Conservation (phyloP, 1,140 invertebrate genomes). For the Eurosta solidaginis region DNA sequence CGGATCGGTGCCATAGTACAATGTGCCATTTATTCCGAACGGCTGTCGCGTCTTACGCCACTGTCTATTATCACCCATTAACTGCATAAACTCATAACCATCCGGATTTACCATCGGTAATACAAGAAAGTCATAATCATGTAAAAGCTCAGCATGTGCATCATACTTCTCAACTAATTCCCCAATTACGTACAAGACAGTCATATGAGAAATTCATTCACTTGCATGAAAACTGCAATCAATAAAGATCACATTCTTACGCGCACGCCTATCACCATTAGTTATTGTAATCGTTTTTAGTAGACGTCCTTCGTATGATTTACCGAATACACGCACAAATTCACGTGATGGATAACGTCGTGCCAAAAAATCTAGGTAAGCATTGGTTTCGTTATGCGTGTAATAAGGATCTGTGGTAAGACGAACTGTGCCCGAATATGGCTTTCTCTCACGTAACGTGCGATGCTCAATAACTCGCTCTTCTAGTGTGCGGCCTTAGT, state of each 20-base stretch:
- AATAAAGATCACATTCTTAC: conserved; percentile 64
- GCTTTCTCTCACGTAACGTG: conserved; percentile 40
- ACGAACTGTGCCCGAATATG: conserved; percentile 50
- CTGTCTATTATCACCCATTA: conserved; percentile 58
- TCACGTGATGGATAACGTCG: conserved; percentile 58
- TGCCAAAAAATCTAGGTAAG: conserved; percentile 62
- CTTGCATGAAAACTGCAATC: conserved; percentile 70
- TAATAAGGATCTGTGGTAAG: conserved; percentile 49
- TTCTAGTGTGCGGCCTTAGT: conserved; percentile 42
- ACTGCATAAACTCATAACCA: conserved; percentile 56
- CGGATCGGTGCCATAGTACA: conserved; percentile 67
- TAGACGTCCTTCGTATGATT: conserved; percentile 61
- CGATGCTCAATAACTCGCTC: conserved; percentile 28
- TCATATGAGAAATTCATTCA: conserved; percentile 73
- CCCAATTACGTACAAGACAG: conserved; percentile 67
- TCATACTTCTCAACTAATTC: conserved; percentile 65
- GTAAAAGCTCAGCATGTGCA: conserved; percentile 58
- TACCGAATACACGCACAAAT: conserved; percentile 59
- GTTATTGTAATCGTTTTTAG: conserved; percentile 65
- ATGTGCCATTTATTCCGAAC: conserved; percentile 35
- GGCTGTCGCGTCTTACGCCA: conserved; percentile 63
- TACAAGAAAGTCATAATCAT: conserved; percentile 64
- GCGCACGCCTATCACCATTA: conserved; percentile 45
- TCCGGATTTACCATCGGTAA: conserved; percentile 66
- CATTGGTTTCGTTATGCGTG: conserved; percentile 61